These are phyloP conservation scores for Polypedilum vanderplanki DNA, from an alignment of 1,140 invertebrate species.

Conservation along the genomic window DNA sequence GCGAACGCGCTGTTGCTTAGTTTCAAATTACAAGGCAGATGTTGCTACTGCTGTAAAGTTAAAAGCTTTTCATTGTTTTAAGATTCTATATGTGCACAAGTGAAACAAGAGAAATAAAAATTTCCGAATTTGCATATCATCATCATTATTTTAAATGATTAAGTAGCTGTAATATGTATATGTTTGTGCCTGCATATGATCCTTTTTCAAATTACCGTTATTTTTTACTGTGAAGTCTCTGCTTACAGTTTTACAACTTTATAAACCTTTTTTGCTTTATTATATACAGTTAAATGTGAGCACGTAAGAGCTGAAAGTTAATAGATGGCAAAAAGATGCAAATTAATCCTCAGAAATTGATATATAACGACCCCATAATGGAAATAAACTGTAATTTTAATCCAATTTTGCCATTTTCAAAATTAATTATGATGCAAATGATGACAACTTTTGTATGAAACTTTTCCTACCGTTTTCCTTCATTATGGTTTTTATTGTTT, in stretches of 20 bases:
- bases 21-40: background rate
- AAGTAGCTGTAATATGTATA: slow-evolving; percentile 10
- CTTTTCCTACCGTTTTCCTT: background rate
- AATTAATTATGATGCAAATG: slow-evolving; percentile 16
- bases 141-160: slow-evolving; percentile 11
- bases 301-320: background rate
- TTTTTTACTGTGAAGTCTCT: background rate
- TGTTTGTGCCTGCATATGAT: background rate
- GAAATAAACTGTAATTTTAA: background rate
- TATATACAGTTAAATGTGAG: background rate
- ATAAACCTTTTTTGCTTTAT: background rate
- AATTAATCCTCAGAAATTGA: slow-evolving; percentile 2
- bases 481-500: too few relatives aligned
- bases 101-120: background rate
- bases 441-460: background rate
- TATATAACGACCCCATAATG: slow-evolving; percentile 4
- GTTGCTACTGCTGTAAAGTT: background rate
- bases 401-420: background rate
- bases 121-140: background rate
- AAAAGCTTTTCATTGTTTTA: slow-evolving; percentile 13
- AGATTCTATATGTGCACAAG: background rate
- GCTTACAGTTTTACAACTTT: background rate
- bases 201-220: background rate
- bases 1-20: background rate
- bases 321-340: slow-evolving; percentile 3